These are phyloP conservation scores for Oncorhynchus nerka DNA, from an alignment of 2,113 vertebrate species.

Conservation along the genomic window DNA sequence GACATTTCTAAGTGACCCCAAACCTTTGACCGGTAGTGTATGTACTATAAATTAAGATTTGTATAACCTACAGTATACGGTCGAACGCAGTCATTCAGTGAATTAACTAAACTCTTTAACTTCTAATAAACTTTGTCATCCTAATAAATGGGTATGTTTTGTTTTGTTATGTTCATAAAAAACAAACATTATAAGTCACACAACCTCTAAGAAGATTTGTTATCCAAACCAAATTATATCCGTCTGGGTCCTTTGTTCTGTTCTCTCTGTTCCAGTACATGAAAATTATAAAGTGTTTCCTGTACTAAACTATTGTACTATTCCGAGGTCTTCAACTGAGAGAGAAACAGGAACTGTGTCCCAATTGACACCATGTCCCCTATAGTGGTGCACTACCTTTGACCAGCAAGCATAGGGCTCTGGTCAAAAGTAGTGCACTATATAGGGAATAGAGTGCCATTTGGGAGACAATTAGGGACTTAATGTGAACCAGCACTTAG, in stretches of 20 bases:
- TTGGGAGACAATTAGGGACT: background rate
- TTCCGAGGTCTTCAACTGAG: background rate
- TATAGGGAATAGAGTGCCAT: too few species aligned
- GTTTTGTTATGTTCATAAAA: too few species aligned
- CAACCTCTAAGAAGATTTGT: background rate
- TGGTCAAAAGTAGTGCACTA: too few species aligned
- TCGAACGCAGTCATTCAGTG: background rate
- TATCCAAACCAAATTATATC: background rate
- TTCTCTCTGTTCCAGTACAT: background rate
- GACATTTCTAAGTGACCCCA: too few species aligned
- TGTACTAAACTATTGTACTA: constrained; percentile 3
- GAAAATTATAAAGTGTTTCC: constrained; percentile 7
- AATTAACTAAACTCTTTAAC: background rate
- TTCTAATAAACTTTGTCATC: background rate
- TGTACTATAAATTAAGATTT: background rate
- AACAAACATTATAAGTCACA: too few species aligned
- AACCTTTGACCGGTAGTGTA: too few species aligned
- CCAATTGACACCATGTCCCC: too few species aligned
- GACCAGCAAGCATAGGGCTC: too few species aligned
- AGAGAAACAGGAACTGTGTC: background rate
- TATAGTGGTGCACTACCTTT: too few species aligned
- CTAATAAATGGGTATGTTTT: background rate
- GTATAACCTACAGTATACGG: background rate
- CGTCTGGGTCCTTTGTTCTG: background rate
- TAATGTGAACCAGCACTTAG: constrained; percentile 19